Conservation (phyloP, 2,113 vertebrate species). For the Hirundichthys speculiger region DNA sequence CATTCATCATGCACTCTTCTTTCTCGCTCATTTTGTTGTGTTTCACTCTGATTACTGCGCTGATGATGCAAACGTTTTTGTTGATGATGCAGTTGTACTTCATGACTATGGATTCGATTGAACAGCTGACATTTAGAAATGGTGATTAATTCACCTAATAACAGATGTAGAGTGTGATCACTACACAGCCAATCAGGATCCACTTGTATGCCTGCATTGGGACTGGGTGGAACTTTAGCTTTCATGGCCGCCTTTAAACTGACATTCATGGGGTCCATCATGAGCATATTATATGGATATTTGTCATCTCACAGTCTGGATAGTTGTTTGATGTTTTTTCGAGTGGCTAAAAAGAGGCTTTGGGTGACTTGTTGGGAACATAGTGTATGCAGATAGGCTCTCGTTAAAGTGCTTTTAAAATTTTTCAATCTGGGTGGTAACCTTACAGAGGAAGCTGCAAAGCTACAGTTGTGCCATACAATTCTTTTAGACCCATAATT, state of each 20-base stretch:
- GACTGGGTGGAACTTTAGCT: conserved; percentile 67
- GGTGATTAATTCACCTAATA: conserved; percentile 76
- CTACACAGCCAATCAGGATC: conserved; percentile 79
- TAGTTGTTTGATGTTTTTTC: conserved; percentile 24
- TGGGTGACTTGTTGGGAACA: too few species aligned
- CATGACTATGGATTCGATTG: conserved; percentile 36
- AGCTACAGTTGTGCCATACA: too few species aligned
- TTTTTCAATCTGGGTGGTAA: too few species aligned
- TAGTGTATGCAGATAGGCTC: too few species aligned
- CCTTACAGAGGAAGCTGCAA: too few species aligned
- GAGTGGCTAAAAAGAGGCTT: background rate
- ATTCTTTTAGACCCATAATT: too few species aligned
- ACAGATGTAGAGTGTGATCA: conserved; percentile 69
- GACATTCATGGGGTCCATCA: conserved; percentile 21
- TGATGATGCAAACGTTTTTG: conserved; percentile 66
- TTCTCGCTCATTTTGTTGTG: conserved; percentile 67
- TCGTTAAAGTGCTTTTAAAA: too few species aligned
- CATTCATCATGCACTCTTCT: conserved; percentile 45
- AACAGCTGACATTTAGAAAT: conserved; percentile 71
- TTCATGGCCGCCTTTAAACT: conserved; percentile 78
- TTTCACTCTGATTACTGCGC: conserved; percentile 69
- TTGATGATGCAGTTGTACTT: conserved; percentile 49
- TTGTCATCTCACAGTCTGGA: conserved; percentile 10
- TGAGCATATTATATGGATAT: conserved; percentile 21
- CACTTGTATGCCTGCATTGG: conserved; percentile 71